These are phyloP conservation scores for Chaenogobius annularis DNA, from an alignment of 2,113 vertebrate genomes.

Conservation along the genomic window DNA sequence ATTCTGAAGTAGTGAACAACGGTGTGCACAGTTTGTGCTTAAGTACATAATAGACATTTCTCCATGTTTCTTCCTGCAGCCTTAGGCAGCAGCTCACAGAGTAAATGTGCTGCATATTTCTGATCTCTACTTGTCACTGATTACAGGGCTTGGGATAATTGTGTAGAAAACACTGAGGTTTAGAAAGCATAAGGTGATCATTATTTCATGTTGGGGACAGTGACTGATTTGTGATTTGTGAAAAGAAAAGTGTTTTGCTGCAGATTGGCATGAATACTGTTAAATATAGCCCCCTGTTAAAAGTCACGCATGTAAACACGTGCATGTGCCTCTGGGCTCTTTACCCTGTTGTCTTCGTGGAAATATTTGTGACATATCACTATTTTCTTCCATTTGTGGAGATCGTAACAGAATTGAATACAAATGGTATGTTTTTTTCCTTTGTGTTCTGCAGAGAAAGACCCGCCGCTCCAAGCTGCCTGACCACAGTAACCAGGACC, in stretches of 20 bases:
- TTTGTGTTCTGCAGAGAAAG: constrained; percentile 74
- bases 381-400: constrained; percentile 14
- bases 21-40: neutral
- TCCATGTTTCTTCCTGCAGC: neutral
- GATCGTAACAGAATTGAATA: neutral
- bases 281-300: constrained; percentile 55
- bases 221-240: constrained; percentile 2
- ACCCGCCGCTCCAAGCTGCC: constrained; percentile 85
- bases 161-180: neutral
- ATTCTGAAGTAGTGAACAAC: neutral
- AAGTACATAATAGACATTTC: neutral
- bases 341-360: constrained; percentile 33
- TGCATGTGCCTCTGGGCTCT: constrained; percentile 31
- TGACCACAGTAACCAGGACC: constrained; percentile 86
- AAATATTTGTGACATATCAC: constrained; percentile 36
- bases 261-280: constrained; percentile 51
- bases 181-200: neutral
- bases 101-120: neutral
- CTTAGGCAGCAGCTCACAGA: neutral
- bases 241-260: constrained; percentile 27
- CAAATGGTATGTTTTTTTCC: neutral
- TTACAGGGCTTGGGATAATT: neutral
- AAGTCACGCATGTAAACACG: constrained; percentile 44
- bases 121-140: neutral
- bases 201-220: neutral